Percentiles rank a stretch among this genome's conserved stretches.
Conservation (phyloP, 2,113 vertebrate species). For the Centropristis striata region DNA sequence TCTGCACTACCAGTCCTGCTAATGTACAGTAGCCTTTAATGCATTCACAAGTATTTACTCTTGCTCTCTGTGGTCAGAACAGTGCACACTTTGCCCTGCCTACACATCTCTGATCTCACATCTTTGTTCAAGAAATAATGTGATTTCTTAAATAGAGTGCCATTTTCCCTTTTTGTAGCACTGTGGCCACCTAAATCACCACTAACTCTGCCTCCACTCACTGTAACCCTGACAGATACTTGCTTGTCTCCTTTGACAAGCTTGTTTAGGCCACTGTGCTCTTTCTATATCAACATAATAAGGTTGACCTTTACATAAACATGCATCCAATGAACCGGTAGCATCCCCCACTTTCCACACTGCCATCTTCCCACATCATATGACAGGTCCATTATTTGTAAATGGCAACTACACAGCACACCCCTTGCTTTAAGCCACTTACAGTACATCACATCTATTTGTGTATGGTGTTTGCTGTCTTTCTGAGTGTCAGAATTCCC, state of each 20-base stretch:
- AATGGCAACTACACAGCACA: constrained; percentile 73
- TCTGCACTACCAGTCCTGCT: neutral
- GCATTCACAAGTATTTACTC: neutral
- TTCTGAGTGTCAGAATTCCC: constrained; percentile 37
- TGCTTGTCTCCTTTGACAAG: constrained; percentile 56
- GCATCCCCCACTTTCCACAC: constrained; percentile 46
- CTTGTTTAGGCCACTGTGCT: constrained; percentile 75
- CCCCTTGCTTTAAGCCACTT: constrained; percentile 56
- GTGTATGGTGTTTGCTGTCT: constrained; percentile 43
- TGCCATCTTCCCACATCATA: constrained; percentile 55
- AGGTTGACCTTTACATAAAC: constrained; percentile 83
- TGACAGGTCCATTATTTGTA: constrained; percentile 81
- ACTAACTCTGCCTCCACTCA: constrained; percentile 17
- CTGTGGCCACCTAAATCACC: constrained; percentile 32
- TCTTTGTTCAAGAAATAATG: constrained; percentile 2
- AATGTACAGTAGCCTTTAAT: neutral
- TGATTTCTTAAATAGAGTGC: constrained; percentile 40
- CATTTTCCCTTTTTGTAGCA: constrained; percentile 34
- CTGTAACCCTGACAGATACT: constrained; percentile 61
- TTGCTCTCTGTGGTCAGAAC: neutral
- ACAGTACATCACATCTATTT: constrained; percentile 62
- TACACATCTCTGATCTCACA: neutral
- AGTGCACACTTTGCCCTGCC: constrained; percentile 1
- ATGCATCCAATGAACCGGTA: constrained; percentile 68
- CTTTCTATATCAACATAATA: constrained; percentile 79